Base-by-base conservation (phyloP, 2,888 invertebrate species). In the Drosophila mulleri region DNA sequence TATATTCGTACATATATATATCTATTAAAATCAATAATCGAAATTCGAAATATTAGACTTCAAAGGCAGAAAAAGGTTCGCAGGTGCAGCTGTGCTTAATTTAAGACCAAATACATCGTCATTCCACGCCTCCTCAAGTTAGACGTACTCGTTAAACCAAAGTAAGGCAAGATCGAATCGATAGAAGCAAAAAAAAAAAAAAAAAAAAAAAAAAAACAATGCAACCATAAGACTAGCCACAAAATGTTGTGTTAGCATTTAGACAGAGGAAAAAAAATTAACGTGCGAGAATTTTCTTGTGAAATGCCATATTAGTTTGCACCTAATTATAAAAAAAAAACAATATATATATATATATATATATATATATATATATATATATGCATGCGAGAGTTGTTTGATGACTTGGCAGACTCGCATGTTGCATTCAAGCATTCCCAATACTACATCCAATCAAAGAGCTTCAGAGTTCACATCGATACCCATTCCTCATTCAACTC, bases 171-270 rank as follows among this genome's bases (percentile, higher is more conserved):
- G 23, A 45, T 44, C 26, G 48, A 32, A 32, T 7, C 18, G 20
- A 58, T 7, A 32, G 20, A 58, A 53, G 18, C 35, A 56, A 64
- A 35, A 47, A 42, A 35, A 57, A 23, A 63, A 35, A 59, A 23
- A 52, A 29, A 50, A 47, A 47, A 47, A 18, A 47, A 41, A 11
- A 26, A 32, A 61, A 52, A 42, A 26, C 18, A 14, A 39, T 29
- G n/a, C 32, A 83, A 79, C 74, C 63, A 79, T 72, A 75, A 81
- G 81, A 83, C 83, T 86, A 81, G 78, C 74, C 75, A 75, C 74
- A 75, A 64, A 68, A 70, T 74, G 80, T 86, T 84, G 78, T 84
- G 75, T 80, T 75, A 80, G 80, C 75, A 80, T 72, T 67, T 81
- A 86, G 74, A 60, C 63, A 20, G 44, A 52, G 16, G 32, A 35